Base-by-base conservation (phyloP, 2,888 invertebrate species). In the Itoplectis maculator region DNA sequence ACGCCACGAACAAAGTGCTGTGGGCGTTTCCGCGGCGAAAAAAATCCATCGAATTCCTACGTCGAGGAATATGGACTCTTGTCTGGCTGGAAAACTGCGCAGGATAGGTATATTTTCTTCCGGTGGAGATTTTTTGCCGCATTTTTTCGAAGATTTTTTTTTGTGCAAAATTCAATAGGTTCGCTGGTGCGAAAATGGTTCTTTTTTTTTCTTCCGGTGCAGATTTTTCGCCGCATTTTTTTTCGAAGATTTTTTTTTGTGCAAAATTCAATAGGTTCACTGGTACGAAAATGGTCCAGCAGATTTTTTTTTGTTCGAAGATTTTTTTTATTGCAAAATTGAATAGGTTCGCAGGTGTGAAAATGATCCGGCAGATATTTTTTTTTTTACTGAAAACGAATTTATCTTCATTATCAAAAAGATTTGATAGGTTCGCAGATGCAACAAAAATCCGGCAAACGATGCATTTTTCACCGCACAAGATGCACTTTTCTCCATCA, bases 1-100 rank as follows among this genome's bases (percentile, higher is more conserved):
- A 29, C 15, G 11, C 45, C 47, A 47, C 56, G 54, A 15, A 56
- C 54, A 54, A 66, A 75, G 66, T 51, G 49, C 63, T 49, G 15
- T 73, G 63, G 63, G 23, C 49, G 73, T 35, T 63, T 63, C 35
- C 49, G 15, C 23, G 7, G 23, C 11, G 35, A 51, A 54, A n/a
- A 51, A 69, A 69, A 54, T 49, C 35, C 66, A 35, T 35, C 35
- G 56, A 66, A 49, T 0, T 15, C 47, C 47, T 18, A 2, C 29
- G 29, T 15, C 18, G 20, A n/a, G 15, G 13, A 8, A n/a, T 37
- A 63, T 40, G 40, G 8, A 61, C 29, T 20, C 13, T 37, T 37
- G 18, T 37, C 51, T 49, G 2, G 0, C 49, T 9, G 4, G 23
- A 54, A 54, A 23, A 9, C 54, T 4, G 13, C 0, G 23, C 23